Evolutionary conservation across 53 echinoderm and acorn worm genomes (phyloP), one percentile per base, ranked within the genome.

Genomic region (Crossaster papposus): DNA sequence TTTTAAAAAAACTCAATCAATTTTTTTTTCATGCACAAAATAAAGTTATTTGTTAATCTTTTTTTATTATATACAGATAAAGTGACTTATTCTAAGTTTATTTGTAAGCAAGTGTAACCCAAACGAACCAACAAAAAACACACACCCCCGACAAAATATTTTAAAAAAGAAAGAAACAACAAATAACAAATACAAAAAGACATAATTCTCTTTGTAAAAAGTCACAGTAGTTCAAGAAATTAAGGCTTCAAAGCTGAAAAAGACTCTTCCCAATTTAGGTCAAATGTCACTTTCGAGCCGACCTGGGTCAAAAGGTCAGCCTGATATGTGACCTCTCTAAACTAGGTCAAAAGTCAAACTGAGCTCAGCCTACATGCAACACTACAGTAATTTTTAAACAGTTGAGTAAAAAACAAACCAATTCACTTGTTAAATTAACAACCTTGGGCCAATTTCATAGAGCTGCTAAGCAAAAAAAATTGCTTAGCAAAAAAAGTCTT

Each of bases 181-280:
- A 68, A 24, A 68, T 0, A 20, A 15, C 6, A 58, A 58, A 58
- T 11, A 15, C 22, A 0, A 58, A 58, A 0, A 58, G 68, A 68
- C 68, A 26, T 2, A 24, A 68, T 10, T 24, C 1, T 2, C 23
- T 9, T 20, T 0, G 23, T 20, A 62, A 68, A 68, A 68, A 68
- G 28, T 26, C 68, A n/a, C 68, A 68, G 68, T 68, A 68, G 68
- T 68, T 84, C 36, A 72, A 72, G 84, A 72, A 72, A 38, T 84
- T 28, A 51, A 84, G 84, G 84, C 84, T 65, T 84, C 84, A 84
- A 84, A 2, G 84, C 84, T 73, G n/a, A n/a, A 30, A 84, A 84
- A 72, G 84, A 84, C 84, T 52, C 72, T 28, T 52, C 72, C 72
- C 84, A 84, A 84, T 84, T 52, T 84, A 84, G 84, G 84, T 84